These are phyloP conservation scores for Noctilio leporinus DNA, from an alignment of 2,113 vertebrate species.

Conservation along the genomic window DNA sequence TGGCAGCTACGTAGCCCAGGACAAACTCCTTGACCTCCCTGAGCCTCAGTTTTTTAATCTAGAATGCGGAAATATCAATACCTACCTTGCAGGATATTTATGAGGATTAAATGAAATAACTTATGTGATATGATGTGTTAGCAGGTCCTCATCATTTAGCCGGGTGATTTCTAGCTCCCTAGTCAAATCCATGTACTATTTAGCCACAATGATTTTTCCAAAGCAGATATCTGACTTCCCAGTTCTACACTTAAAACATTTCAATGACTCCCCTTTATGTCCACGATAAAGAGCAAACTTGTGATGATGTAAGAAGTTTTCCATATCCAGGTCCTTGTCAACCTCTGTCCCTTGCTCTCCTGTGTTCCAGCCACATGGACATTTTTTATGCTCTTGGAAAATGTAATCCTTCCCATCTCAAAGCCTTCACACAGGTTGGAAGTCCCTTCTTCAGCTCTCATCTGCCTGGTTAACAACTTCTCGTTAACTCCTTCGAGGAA, in stretches of 20 bases:
- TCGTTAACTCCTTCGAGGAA: not conserved
- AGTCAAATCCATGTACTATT: not conserved
- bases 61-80: not conserved
- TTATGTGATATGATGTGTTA: not conserved
- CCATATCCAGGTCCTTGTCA: not conserved
- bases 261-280: not conserved
- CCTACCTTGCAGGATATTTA: not conserved
- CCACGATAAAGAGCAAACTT: not conserved
- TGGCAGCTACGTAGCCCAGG: not conserved
- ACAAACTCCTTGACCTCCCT: not conserved
- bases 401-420: not conserved
- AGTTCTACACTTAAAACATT: not conserved
- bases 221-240: not conserved
- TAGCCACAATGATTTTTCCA: not conserved
- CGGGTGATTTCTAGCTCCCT: not conserved
- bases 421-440: not conserved
- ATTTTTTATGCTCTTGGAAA: not conserved
- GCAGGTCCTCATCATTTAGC: not conserved
- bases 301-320: not conserved
- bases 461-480: not conserved
- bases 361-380: not conserved
- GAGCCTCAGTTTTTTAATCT: not conserved
- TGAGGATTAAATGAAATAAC: not conserved
- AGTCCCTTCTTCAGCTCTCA: not conserved
- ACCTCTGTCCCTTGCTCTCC: not conserved